These are phyloP conservation scores for Oreotrochilus melanogaster DNA, from an alignment of 2,113 vertebrate species.

Conservation along the genomic window DNA sequence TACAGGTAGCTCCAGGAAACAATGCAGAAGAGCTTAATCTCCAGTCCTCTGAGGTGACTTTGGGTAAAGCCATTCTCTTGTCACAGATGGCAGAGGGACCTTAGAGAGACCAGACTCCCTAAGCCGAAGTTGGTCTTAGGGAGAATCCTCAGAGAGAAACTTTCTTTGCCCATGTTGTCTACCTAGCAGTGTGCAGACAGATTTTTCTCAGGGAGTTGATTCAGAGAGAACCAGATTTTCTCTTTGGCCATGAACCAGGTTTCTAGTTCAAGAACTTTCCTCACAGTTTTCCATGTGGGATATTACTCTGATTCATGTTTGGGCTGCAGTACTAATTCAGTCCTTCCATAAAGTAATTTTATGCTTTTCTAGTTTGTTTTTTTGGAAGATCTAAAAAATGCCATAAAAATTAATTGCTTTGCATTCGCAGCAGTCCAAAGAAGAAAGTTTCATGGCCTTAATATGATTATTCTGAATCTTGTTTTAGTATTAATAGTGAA, in stretches of 20 bases:
- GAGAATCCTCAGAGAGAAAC: not conserved
- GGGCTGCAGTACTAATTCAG: slow-evolving; percentile 40
- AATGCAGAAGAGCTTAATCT: not conserved
- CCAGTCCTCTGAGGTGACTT: not conserved
- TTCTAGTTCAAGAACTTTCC: slow-evolving; percentile 54
- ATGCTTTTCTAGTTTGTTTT: slow-evolving; percentile 46
- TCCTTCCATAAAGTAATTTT: slow-evolving; percentile 25
- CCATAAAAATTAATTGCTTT: slow-evolving; percentile 38
- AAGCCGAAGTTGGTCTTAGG: not conserved
- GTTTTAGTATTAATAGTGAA: not conserved
- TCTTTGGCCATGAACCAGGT: slow-evolving; percentile 31
- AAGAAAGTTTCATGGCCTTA: not conserved
- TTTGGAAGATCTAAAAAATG: slow-evolving; percentile 37
- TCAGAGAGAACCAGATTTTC: slow-evolving; percentile 56
- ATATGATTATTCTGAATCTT: not conserved
- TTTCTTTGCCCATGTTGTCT: not conserved
- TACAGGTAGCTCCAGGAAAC: not conserved
- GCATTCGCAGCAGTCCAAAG: not conserved
- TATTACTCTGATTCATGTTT: slow-evolving; percentile 55
- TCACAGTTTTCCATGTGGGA: slow-evolving; percentile 27
- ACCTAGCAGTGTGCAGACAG: not conserved
- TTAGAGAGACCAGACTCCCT: not conserved
- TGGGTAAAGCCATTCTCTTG: not conserved
- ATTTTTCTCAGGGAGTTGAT: slow-evolving; percentile 53
- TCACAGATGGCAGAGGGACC: not conserved